A percentile compares a stretch with the other conserved stretches of the same genome.
These are phyloP conservation scores for Stegostoma tigrinum DNA, from an alignment of 2,113 vertebrate genomes.

Conservation along the genomic window DNA sequence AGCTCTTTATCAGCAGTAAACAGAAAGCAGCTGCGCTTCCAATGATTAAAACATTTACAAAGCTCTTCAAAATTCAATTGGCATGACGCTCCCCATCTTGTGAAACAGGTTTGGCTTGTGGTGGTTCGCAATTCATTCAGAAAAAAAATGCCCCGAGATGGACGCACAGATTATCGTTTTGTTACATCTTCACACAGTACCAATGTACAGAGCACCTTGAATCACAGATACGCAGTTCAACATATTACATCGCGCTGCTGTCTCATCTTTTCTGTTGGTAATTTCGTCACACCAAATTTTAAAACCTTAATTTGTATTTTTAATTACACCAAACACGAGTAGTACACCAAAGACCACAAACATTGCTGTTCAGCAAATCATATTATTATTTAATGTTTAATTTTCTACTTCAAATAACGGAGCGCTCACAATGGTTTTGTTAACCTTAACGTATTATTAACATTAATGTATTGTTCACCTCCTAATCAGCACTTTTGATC, in stretches of 20 bases:
- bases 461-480: conserved; percentile 23
- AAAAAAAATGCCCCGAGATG: not conserved
- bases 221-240: not conserved
- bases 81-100: not conserved
- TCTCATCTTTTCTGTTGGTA: not conserved
- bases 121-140: not conserved
- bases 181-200: not conserved
- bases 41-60: conserved; percentile 15
- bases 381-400: conserved; percentile 26
- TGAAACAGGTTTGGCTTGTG: not conserved
- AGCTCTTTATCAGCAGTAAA: conserved; percentile 17
- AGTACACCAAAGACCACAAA: not conserved
- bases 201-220: not conserved
- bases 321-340: conserved; percentile 30
- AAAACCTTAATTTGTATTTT: conserved; percentile 32
- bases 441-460: conserved; percentile 34
- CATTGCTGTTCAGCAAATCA: not conserved
- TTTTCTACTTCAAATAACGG: conserved; percentile 31
- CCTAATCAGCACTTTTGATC: conserved; percentile 26
- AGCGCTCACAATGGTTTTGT: conserved; percentile 24
- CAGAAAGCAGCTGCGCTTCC: conserved; percentile 1
- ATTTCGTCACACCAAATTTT: conserved; percentile 3
- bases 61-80: not conserved
- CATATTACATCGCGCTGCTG: not conserved
- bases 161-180: not conserved